phyloP scores from a whole-genome alignment of 2,888 invertebrate genomes.

The Cynaeus angustus region DNA sequence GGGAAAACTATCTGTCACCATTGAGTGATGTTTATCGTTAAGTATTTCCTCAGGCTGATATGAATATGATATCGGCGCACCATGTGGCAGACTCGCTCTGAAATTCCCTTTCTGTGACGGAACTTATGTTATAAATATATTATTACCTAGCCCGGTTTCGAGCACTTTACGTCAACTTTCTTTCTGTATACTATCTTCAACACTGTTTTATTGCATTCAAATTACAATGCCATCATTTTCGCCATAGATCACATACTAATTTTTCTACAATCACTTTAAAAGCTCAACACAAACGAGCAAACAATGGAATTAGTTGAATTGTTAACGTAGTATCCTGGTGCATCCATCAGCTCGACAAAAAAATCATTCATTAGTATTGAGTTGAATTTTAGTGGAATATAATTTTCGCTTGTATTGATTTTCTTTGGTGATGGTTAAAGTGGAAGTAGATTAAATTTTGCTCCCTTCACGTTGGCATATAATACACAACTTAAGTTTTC shows the following conservation, averaged over 20 bases:
- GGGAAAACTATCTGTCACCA: conserved; percentile 54
- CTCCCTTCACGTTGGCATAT: conserved; percentile 2
- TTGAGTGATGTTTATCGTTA: conserved; percentile 57
- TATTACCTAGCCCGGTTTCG: conserved; percentile 50
- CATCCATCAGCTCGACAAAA: conserved; percentile 6
- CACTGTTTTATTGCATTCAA: conserved; percentile 30
- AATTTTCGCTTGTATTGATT: conserved; percentile 19
- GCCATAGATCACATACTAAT: conserved; percentile 25
- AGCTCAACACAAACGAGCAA: neutral
- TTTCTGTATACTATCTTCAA: conserved; percentile 36
- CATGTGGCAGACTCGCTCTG: conserved; percentile 51
- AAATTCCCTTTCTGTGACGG: conserved; percentile 51
- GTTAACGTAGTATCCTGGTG: neutral
- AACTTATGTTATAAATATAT: conserved; percentile 55
- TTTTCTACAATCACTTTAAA: neutral
- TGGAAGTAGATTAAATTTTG: conserved; percentile 28
- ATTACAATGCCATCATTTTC: conserved; percentile 22
- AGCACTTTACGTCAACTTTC: conserved; percentile 45
- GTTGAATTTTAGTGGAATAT: neutral
- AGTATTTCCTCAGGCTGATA: conserved; percentile 54
- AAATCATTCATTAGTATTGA: too few relatives aligned
- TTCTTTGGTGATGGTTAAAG: conserved; percentile 18
- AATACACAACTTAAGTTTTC: too few relatives aligned
- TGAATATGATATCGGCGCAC: conserved; percentile 55
- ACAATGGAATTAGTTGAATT: conserved; percentile 1